Evolutionary conservation across 2,888 invertebrate genomes (phyloP).

Genomic region (Trichogramma evanescens): DNA sequence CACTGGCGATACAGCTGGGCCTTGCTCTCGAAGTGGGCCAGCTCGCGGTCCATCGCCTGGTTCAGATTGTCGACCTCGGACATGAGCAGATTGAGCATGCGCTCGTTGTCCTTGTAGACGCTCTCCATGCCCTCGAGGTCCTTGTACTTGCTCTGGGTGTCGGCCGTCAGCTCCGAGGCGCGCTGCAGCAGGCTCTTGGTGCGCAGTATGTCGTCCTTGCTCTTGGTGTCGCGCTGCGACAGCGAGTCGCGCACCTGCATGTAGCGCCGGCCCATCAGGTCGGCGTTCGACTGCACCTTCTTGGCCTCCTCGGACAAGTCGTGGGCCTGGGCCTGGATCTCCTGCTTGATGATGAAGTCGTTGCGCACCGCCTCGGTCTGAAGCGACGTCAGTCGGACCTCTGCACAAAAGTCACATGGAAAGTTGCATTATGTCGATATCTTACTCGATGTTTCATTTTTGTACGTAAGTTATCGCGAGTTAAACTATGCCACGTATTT

Average conservation of each 20-base stretch:
- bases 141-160: constrained; percentile 66
- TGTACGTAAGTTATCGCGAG: no score
- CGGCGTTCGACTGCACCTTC: constrained; percentile 53
- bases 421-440: no score
- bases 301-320: constrained; percentile 66
- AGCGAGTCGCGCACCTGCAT: constrained; percentile 65
- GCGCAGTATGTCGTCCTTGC: constrained; percentile 69
- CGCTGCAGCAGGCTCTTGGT: constrained; percentile 71
- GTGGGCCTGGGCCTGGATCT: constrained; percentile 62
- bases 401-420: neutral
- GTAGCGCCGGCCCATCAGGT: constrained; percentile 60
- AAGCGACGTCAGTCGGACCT: constrained; percentile 60
- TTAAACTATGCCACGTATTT: no score
- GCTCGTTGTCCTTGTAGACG: constrained; percentile 61
- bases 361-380: constrained; percentile 77
- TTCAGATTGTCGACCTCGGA: constrained; percentile 57
- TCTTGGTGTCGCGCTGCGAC: constrained; percentile 65
- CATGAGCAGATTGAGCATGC: constrained; percentile 55
- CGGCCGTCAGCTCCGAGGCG: constrained; percentile 76
- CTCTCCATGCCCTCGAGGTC: constrained; percentile 66
- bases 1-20: constrained; percentile 61
- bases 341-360: constrained; percentile 72
- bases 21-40: constrained; percentile 55
- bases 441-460: no score
- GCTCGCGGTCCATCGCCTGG: constrained; percentile 56